phyloP scores from a whole-genome alignment of 2,888 invertebrate species.

The Drosophila formosana region DNA sequence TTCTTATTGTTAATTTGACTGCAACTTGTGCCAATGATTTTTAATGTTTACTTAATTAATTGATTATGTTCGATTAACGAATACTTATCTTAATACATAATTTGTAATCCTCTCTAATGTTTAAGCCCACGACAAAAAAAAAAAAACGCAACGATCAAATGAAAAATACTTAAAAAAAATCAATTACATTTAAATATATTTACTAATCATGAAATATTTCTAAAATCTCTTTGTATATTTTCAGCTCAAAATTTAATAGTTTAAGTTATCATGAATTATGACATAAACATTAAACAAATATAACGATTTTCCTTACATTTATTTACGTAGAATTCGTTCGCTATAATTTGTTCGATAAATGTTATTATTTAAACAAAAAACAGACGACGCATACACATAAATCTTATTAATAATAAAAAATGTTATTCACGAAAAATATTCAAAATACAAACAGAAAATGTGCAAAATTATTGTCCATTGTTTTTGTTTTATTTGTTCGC shows the following conservation, averaged over 20 bases:
- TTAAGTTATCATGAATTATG: conserved; percentile 47
- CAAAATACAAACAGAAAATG: conserved; percentile 22
- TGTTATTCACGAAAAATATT: conserved; percentile 56
- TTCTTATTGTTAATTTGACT: conserved; percentile 77
- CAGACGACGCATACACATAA: conserved; percentile 44
- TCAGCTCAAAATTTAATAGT: conserved; percentile 82
- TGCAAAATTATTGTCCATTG: conserved; percentile 43
- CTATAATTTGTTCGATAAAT: conserved; percentile 49
- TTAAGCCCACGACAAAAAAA: conserved; percentile 46
- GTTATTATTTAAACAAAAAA: conserved; percentile 48
- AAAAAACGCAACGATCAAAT: conserved; percentile 30
- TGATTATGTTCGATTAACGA: conserved; percentile 65
- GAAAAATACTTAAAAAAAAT: conserved; percentile 31
- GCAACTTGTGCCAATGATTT: conserved; percentile 85
- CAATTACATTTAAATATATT: conserved; percentile 31
- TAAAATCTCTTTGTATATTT: conserved; percentile 80
- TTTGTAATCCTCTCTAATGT: conserved; percentile 27
- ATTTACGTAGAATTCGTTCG: conserved; percentile 39
- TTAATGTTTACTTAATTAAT: conserved; percentile 36
- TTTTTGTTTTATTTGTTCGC: conserved; percentile 42
- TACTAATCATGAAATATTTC: conserved; percentile 64
- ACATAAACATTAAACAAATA: conserved; percentile 11
- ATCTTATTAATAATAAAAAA: conserved; percentile 63
- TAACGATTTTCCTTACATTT: conserved; percentile 42
- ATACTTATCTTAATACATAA: conserved; percentile 43